Percentiles rank a stretch among this genome's conserved stretches.
Conservation (phyloP, 2,113 vertebrate species). For the Drymodes brunneopygia region DNA sequence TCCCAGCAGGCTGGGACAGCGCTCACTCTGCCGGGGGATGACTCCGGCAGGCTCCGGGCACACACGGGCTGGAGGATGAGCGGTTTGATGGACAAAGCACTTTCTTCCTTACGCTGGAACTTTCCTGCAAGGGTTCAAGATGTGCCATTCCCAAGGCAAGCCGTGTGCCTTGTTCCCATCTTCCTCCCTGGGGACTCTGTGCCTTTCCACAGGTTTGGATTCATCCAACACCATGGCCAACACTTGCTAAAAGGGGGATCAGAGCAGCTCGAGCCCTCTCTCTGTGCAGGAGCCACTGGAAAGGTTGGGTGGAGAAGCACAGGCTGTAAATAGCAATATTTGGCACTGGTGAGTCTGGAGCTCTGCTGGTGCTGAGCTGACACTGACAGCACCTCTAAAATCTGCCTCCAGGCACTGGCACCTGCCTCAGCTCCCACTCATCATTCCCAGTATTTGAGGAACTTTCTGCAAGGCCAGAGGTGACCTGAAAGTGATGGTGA, state of each 20-base stretch:
- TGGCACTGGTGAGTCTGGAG: neutral
- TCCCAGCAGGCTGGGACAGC: neutral
- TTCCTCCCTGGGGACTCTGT: neutral
- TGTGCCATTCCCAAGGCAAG: rapidly evolving
- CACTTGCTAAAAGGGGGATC: rapidly evolving
- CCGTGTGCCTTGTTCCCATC: rapidly evolving
- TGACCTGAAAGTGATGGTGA: neutral
- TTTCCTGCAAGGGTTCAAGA: rapidly evolving
- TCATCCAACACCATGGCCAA: rapidly evolving
- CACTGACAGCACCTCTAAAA: neutral
- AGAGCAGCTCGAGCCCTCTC: neutral
- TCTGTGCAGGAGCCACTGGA: rapidly evolving
- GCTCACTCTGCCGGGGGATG: neutral
- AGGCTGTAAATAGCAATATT: neutral
- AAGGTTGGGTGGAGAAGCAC: neutral
- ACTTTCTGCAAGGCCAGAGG: neutral
- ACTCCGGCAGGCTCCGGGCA: neutral
- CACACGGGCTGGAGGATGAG: rapidly evolving
- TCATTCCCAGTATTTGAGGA: neutral
- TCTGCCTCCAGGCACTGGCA: neutral
- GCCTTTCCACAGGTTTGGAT: neutral
- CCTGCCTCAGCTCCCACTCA: neutral
- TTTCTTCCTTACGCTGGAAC: rapidly evolving
- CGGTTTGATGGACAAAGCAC: neutral
- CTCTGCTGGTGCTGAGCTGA: neutral